Percentiles rank a stretch among this genome's conserved stretches.
Conservation (phyloP, 1,140 invertebrate species). For the Eriocheir sinensis region DNA sequence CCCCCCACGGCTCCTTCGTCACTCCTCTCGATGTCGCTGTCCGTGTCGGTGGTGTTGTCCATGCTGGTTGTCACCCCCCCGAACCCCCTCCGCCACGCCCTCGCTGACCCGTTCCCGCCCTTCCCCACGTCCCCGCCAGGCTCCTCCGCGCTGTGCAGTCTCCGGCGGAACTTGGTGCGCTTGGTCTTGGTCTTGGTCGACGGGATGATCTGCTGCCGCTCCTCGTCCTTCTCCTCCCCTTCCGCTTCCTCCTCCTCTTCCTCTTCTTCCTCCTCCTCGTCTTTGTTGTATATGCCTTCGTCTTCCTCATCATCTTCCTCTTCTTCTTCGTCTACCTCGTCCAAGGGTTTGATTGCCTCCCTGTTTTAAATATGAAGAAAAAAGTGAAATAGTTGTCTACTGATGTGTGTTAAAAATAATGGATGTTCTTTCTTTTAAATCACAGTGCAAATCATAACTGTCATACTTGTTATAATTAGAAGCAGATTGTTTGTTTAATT, state of each 20-base stretch:
- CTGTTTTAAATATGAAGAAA: too few relatives aligned
- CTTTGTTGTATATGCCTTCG: neutral
- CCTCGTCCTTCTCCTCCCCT: neutral
- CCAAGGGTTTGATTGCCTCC: too few relatives aligned
- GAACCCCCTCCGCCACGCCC: too few relatives aligned
- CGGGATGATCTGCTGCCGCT: neutral
- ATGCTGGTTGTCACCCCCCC: too few relatives aligned
- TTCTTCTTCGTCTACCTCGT: constrained; percentile 16
- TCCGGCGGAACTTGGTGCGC: too few relatives aligned
- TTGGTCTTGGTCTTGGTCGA: neutral
- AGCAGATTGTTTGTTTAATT: too few relatives aligned
- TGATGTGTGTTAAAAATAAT: neutral
- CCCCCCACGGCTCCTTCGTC: neutral
- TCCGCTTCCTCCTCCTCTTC: neutral
- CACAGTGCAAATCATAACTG: neutral
- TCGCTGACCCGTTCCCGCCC: too few relatives aligned
- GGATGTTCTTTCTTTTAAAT: neutral
- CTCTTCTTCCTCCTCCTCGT: neutral
- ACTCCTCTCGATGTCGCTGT: too few relatives aligned
- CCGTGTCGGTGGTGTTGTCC: too few relatives aligned
- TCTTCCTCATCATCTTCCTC: constrained; percentile 34
- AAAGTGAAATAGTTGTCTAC: neutral
- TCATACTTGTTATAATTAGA: too few relatives aligned
- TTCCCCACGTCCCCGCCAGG: too few relatives aligned
- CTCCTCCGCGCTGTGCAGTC: too few relatives aligned